These are phyloP conservation scores for Therioaphis trifolii DNA, from an alignment of 2,888 invertebrate genomes.

Conservation along the genomic window DNA sequence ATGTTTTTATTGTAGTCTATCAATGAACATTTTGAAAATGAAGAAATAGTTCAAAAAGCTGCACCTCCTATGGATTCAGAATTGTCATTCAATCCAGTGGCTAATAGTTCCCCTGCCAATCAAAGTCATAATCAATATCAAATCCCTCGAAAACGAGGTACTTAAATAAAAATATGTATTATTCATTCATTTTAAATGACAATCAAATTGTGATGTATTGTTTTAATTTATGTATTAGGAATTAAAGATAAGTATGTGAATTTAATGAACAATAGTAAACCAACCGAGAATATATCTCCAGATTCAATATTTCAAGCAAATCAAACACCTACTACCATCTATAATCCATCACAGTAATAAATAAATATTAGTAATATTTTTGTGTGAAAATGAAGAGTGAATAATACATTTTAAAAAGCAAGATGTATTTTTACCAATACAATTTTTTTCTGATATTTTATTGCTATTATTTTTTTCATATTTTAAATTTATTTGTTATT, in stretches of 20 bases:
- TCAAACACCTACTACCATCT: conserved; percentile 35
- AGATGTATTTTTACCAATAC: background rate
- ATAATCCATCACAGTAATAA: conserved; percentile 39
- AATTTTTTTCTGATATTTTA: background rate
- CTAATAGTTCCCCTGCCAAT: conserved; percentile 56
- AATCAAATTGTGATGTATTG: background rate
- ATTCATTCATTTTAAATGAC: background rate
- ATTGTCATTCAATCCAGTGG: conserved; percentile 48
- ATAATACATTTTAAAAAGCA: background rate
- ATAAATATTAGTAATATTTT: background rate
- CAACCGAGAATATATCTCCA: conserved; percentile 64
- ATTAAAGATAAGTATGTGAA: conserved; percentile 89
- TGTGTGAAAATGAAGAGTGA: background rate
- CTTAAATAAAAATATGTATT: background rate
- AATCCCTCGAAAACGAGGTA: conserved; percentile 53
- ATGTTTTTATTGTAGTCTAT: conserved; percentile 22
- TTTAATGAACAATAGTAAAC: conserved; percentile 77
- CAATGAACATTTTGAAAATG: conserved; percentile 27
- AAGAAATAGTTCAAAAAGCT: conserved; percentile 34
- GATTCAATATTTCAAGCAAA: conserved; percentile 49
- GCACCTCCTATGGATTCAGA: conserved; percentile 59
- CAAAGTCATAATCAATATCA: conserved; percentile 55
- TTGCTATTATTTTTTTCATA: background rate
- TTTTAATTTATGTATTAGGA: conserved; percentile 75
- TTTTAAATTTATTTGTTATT: conserved; percentile 1